Evolutionary conservation across 2,113 vertebrate species (phyloP).

Genomic region (Saccopteryx leptura): DNA sequence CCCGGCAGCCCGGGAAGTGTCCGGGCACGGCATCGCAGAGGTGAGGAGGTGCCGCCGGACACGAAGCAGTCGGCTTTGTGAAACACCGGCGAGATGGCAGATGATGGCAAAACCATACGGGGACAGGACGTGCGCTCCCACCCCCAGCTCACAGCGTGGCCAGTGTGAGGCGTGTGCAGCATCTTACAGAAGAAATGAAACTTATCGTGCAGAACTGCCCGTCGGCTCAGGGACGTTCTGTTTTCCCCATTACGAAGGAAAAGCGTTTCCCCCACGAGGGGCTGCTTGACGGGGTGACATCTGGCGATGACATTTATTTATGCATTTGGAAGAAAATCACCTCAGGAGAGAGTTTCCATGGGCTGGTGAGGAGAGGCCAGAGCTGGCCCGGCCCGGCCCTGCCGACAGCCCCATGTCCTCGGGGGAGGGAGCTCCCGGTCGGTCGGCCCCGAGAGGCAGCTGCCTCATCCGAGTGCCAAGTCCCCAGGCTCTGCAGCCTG

Average conservation of each 20-base stretch:
- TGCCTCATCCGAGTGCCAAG: background rate
- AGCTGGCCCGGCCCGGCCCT: accelerated
- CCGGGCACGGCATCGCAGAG: background rate
- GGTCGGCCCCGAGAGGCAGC: constrained; percentile 46
- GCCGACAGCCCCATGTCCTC: constrained; percentile 60
- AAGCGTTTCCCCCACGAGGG: constrained; percentile 64
- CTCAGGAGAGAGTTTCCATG: constrained; percentile 73
- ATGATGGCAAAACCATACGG: background rate
- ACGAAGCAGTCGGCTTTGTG: background rate
- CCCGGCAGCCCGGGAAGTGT: background rate
- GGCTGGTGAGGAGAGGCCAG: constrained; percentile 57
- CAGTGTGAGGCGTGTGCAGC: background rate
- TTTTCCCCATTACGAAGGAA: constrained; percentile 69
- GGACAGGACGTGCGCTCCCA: background rate
- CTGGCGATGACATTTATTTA: constrained; percentile 81
- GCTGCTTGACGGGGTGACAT: constrained; percentile 33
- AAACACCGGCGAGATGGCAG: background rate
- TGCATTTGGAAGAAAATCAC: constrained; percentile 75
- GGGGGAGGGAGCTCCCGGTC: constrained; percentile 32
- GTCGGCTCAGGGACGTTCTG: background rate
- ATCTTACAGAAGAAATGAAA: background rate
- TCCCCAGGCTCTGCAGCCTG: background rate
- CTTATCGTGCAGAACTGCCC: background rate
- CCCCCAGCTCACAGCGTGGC: background rate
- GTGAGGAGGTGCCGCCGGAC: background rate